phyloP scores from a whole-genome alignment of 2,797 vertebrate species.

The Choloepus didactylus region DNA sequence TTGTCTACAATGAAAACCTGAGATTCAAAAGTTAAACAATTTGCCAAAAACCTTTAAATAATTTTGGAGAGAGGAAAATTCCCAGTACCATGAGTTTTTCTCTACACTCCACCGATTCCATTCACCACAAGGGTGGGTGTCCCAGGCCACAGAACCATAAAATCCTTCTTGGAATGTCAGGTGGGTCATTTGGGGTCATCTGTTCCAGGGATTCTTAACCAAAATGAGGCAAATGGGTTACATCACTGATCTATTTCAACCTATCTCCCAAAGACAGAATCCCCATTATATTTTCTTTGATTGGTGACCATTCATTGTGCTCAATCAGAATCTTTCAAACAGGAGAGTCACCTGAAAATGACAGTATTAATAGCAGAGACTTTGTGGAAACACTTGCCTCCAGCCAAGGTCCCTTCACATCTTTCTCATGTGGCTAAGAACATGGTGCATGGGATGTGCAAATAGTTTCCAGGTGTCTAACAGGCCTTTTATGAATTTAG shows the following conservation, averaged over 20 bases:
- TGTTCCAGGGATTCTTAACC: neutral
- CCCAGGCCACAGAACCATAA: neutral
- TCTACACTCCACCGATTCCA: neutral
- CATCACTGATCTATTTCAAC: neutral
- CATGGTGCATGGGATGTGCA: neutral
- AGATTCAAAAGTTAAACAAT: neutral
- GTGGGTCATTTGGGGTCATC: neutral
- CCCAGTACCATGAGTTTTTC: neutral
- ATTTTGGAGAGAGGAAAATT: neutral
- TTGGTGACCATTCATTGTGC: neutral
- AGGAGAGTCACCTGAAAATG: neutral
- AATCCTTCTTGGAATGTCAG: neutral
- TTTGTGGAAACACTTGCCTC: neutral
- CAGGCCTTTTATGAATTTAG: neutral
- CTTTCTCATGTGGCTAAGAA: neutral
- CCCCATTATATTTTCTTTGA: neutral
- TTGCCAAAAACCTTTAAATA: neutral
- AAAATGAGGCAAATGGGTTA: neutral
- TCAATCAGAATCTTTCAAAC: neutral
- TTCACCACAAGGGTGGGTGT: neutral
- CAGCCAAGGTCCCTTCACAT: neutral
- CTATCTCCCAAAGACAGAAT: neutral
- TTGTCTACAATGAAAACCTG: constrained; percentile 1
- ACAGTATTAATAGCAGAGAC: neutral
- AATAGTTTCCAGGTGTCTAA: neutral